These are phyloP conservation scores for Leptodactylus fuscus DNA, from an alignment of 2,113 vertebrate species.

Conservation along the genomic window DNA sequence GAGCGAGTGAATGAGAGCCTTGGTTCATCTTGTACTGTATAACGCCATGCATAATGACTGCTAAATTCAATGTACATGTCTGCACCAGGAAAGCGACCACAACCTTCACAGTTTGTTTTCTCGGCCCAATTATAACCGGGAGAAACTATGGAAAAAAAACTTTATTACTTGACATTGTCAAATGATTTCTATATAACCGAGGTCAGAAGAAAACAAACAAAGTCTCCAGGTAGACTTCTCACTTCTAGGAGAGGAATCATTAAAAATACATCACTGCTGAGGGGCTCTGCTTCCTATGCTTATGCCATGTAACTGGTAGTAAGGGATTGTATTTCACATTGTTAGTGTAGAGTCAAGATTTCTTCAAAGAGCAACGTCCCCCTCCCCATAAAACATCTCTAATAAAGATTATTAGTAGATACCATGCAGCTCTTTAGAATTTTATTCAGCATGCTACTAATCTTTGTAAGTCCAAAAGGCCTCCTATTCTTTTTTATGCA, in stretches of 20 bases:
- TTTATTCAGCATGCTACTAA: neutral
- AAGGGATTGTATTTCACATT: neutral
- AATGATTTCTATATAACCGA: neutral
- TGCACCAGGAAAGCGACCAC: neutral
- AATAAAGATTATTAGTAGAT: neutral
- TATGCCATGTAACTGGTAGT: neutral
- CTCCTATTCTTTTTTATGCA: neutral
- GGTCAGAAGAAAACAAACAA: neutral
- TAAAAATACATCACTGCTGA: conserved; percentile 32
- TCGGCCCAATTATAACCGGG: neutral
- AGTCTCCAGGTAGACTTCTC: neutral
- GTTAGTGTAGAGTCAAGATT: neutral
- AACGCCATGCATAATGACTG: neutral
- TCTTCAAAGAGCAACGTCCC: neutral
- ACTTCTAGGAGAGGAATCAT: neutral
- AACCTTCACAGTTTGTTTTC: neutral
- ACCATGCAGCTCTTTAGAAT: too few relatives aligned
- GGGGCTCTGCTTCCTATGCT: neutral
- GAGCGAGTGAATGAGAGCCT: neutral
- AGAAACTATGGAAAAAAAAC: neutral
- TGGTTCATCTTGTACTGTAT: neutral
- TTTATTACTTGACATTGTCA: neutral
- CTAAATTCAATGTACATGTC: neutral
- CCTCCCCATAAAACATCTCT: neutral
- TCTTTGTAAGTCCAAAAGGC: neutral